Base-by-base conservation (phyloP, 2,888 invertebrate species). In the Leptinotarsa juncta region DNA sequence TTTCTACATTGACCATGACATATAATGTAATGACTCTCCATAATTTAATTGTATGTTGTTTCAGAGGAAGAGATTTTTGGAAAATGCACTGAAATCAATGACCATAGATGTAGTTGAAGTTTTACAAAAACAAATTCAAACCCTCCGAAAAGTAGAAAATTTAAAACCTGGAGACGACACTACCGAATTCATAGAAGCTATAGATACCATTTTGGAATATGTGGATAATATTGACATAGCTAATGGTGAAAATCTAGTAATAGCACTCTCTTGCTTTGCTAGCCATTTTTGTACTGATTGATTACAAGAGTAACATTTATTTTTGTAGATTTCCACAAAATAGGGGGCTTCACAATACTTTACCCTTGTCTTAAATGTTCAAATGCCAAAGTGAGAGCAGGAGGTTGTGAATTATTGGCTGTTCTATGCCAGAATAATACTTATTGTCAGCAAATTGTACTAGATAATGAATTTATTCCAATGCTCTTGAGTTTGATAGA, bases 391-490 rank as follows among this genome's bases (percentile, higher is more conserved):
- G 89, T 97, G 0, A 89, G 94, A 51, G 90, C 91, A 75, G 88
- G 89, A 55, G 91, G 93, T 3, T 93, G 94, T 15, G 90, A 92
- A 48, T 87, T 96, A 16, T 88, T 97, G 3, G 96, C 94, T 0
- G 94, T 94, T 82, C 86, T 96, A 73, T 92, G 94, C 51, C 97
- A 97, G 88, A 96, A 97, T 88, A 97, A 97, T 88, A 92, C 93
- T 0, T 94, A 91, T 84, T 95, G 95, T 82, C 97, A 97, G 86
- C 87, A 91, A 42, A 89, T 90, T 60, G 91, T 93, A n/a, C 80
- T 95, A 5, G 92, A 94, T 76, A 89, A 90, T 66, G 91, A 92
- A 0, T 88, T 94, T 12, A 87, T 97, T 62, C 91, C 92, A 0
- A 88, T 90, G 12, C 86, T 97, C 18, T 83, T 95, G 16, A 86